Base-by-base conservation (phyloP, 1,140 invertebrate species). In the Drosophila arawakana region DNA sequence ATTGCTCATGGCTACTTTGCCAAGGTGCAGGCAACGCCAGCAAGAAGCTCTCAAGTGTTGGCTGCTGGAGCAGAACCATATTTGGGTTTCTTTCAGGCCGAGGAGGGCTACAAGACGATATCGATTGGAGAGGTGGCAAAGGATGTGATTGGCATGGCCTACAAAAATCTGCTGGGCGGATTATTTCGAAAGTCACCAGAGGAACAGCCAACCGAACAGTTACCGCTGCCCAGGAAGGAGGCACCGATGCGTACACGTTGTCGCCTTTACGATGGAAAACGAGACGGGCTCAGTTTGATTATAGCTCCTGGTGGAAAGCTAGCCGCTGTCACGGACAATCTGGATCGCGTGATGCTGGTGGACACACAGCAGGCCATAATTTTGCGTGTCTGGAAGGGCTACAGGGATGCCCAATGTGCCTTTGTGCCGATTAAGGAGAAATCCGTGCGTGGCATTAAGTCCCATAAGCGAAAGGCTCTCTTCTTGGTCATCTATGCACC, bases 341-440 rank as follows among this genome's bases (percentile, higher is more conserved):
- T 98, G 83, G 98, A 98, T 13, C 94, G 98, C 79, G 96, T 99
- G 0, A 94, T 96, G 52, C 93, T 99, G 3, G 91, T 99, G 11
- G 97, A 99, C 93, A 95, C 97, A 21, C 94, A 94, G 41, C 95
- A 94, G 83, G 97, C 97, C 7, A 94, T 97, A 60, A 95, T 96
- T 15, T 91, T 98, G 15, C 94, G 97, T 67, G 96, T 98, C 91
- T 98, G 97, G 94, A 99, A 99, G 94, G 98, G 98, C 8, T 99
- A 98, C 91, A 93, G 98, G 66, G 97, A 99, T 93, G 97, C 98
- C 7, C 97, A 99, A 89, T 97, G 96, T 93, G 96, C 96, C 7
- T 99, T 98, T 95, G 93, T 98, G 11, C 81, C 92, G 18, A 80
- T 93, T 8, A 92, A 92, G 39, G 93, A 93, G 63, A 81, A 81